Evolutionary conservation across 2,888 invertebrate species (phyloP).

Genomic region (Cosmorhoe ocellata): DNA sequence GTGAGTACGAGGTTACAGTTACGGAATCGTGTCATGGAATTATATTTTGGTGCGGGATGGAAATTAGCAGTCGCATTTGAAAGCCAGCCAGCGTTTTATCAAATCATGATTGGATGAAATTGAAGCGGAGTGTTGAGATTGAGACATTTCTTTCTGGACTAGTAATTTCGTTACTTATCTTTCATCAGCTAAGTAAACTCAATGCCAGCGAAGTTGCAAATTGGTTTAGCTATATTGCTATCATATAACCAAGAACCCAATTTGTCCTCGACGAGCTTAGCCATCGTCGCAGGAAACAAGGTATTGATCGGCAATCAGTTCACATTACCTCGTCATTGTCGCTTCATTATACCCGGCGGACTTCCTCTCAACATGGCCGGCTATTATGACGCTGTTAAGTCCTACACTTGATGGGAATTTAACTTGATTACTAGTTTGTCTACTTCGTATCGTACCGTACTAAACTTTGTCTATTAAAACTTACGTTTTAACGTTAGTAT

Average conservation of each 20-base stretch:
- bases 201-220: too few relatives aligned
- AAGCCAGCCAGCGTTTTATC: background rate
- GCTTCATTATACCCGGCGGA: conserved; percentile 10
- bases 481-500: background rate
- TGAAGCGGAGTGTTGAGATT: background rate
- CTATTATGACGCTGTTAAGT: conserved; percentile 10
- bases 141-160: too few relatives aligned
- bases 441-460: background rate
- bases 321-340: conserved; percentile 18
- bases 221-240: too few relatives aligned
- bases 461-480: background rate
- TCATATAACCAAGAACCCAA: background rate
- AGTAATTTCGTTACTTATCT: too few relatives aligned
- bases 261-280: background rate
- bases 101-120: background rate
- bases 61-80: background rate
- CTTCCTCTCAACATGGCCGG: conserved; percentile 9
- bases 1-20: conserved; percentile 12
- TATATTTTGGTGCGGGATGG: conserved; percentile 6
- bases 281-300: conserved; percentile 14
- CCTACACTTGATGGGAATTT: conserved; percentile 1
- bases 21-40: conserved; percentile 3
- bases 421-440: background rate
- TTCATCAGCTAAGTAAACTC: too few relatives aligned
- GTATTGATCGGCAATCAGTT: conserved; percentile 22